Evolutionary conservation across 2,888 invertebrate genomes (phyloP), one percentile per base, ranked within the genome.

Genomic region (Drosophila planitibia): DNA sequence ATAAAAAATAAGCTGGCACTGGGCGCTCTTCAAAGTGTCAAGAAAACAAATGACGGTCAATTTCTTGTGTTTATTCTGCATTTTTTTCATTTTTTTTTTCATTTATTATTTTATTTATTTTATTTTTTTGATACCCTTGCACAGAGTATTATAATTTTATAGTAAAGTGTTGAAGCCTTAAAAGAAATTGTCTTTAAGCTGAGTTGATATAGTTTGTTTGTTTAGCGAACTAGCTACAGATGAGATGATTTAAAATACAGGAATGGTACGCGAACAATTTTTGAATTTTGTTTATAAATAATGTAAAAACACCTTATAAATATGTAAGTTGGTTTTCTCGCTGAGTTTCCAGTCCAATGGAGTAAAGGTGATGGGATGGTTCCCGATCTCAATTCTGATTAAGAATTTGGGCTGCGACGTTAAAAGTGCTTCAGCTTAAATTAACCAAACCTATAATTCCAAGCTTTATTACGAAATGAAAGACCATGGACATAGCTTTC

Each of bases 31-130:
- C 85, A 79, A 87, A 87, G 80, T 87, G 87, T 87, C 87, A 85
- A 79, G 83, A 89, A 87, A 87, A 90, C 90, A 87, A 87, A 87
- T 87, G 87, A 90, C 87, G 87, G 90, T 87, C 83, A 83, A 83
- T 89, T 86, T 80, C 70, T 79, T 79, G n/a, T 63, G 37, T 67
- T 53, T 64, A 37, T 57, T 66, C 37, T 10, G n/a, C 14, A 32
- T 32, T 35, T 44, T 32, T 28, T 44, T 51, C 12, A 1, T 22
- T 22, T 51, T 51, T 32, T 44, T 65, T 54, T 59, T 22, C 4
- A 44, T 44, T 2, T n/a, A n/a, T 44, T 44, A 14, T 47, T 39
- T 47, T 9, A 25, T 67, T 54, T 51, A 19, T 25, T 33, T 49
- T 28, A 9, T 3, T 32, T 39, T 55, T 57, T 25, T 32, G 4